Conservation (phyloP, 2,888 invertebrate species). For the Tuberolachnus salignus region DNA sequence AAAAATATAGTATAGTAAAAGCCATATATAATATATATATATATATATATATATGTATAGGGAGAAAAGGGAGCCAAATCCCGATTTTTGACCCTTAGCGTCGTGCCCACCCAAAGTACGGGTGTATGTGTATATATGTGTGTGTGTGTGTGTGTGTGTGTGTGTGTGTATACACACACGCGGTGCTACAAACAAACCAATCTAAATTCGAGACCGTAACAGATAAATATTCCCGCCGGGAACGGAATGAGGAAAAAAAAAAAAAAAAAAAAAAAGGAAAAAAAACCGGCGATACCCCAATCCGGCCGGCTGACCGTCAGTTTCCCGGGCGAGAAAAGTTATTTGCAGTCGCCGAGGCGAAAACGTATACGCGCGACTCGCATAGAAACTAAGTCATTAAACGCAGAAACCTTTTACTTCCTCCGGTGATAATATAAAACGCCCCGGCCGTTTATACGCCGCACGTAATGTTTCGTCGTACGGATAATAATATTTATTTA, state of each 20-base stretch:
- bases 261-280: conserved; percentile 18
- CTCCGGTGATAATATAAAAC: not conserved
- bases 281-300: not conserved
- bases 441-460: not conserved
- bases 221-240: conserved; percentile 54
- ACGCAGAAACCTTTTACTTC: conserved; percentile 6
- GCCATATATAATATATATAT: not conserved
- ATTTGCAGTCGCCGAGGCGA: conserved; percentile 29
- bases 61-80: conserved; percentile 35
- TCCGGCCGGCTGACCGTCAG: conserved; percentile 8
- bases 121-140: not conserved
- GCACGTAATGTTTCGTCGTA: no score
- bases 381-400: conserved; percentile 52
- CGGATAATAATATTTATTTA: no score
- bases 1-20: conserved; percentile 1
- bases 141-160: no score
- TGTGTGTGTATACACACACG: no score
- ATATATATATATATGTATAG: not conserved
- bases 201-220: conserved; percentile 55
- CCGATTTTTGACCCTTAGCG: conserved; percentile 50
- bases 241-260: conserved; percentile 46
- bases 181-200: conserved; percentile 35
- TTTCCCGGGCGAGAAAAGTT: conserved; percentile 49
- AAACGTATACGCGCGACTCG: conserved; percentile 29
- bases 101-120: not conserved